Conservation (phyloP, 2,113 vertebrate genomes). For the Mirounga angustirostris region DNA sequence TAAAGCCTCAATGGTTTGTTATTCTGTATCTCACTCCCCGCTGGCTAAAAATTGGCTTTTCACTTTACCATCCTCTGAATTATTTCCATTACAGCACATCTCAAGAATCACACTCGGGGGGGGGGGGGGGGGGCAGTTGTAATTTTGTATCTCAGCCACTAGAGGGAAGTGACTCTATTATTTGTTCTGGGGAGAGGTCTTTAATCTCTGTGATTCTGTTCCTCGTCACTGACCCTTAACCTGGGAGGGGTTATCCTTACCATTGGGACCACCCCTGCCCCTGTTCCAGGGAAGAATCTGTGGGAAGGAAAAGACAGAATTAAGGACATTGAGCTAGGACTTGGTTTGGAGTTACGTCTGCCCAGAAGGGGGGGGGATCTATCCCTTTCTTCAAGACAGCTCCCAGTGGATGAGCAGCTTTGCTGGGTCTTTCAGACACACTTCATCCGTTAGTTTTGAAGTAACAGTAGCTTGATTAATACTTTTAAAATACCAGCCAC, state of each 20-base stretch:
- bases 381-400: background rate
- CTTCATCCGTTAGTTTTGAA: background rate
- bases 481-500: background rate
- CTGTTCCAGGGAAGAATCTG: background rate
- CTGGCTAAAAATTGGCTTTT: conserved; percentile 39
- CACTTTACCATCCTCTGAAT: background rate
- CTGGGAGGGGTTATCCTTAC: background rate
- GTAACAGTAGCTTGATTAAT: background rate
- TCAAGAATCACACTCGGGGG: background rate
- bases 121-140: background rate
- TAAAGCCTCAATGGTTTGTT: background rate
- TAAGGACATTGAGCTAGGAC: background rate
- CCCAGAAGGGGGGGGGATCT: background rate
- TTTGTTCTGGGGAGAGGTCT: background rate
- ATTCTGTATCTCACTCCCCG: background rate
- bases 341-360: background rate
- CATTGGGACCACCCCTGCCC: background rate
- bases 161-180: conserved; percentile 57
- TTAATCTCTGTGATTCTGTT: background rate
- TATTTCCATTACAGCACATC: background rate
- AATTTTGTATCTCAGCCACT: conserved; percentile 51
- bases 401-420: background rate
- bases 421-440: background rate
- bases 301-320: background rate
- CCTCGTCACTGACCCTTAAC: background rate